phyloP scores from a whole-genome alignment of 2,797 vertebrate genomes.

The Acrossocheilus wenchowensis region DNA sequence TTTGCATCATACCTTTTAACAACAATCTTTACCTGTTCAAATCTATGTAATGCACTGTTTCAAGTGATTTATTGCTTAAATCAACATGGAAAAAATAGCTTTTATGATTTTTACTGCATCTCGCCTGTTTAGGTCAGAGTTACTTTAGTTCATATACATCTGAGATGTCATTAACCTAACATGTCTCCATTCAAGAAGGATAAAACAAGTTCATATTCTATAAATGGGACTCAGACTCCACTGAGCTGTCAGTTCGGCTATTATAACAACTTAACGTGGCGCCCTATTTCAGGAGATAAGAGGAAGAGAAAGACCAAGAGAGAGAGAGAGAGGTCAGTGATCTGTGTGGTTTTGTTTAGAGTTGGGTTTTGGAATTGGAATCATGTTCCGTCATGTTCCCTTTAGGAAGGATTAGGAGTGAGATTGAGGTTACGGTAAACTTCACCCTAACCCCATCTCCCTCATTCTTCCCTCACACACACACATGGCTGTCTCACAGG shows the following conservation, averaged over 20 bases:
- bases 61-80: neutral
- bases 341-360: slow-evolving; percentile 58
- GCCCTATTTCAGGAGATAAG: slow-evolving; percentile 9
- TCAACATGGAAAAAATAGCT: neutral
- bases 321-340: slow-evolving; percentile 33
- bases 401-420: slow-evolving; percentile 63
- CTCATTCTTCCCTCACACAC: slow-evolving; percentile 44
- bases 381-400: slow-evolving; percentile 63
- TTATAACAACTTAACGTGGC: slow-evolving; percentile 19
- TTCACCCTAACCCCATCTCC: slow-evolving; percentile 61
- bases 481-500: slow-evolving; percentile 33
- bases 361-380: slow-evolving; percentile 58
- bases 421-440: slow-evolving; percentile 65
- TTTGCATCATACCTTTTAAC: neutral
- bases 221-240: slow-evolving; percentile 11
- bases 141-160: neutral
- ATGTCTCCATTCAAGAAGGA: neutral
- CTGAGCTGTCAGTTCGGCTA: slow-evolving; percentile 2
- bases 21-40: neutral
- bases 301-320: neutral
- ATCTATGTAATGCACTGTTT: neutral
- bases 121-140: neutral
- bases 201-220: slow-evolving; percentile 1
- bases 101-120: neutral
- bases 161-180: neutral